Percentiles rank a stretch among this genome's conserved stretches.
Conservation (phyloP, 2,888 invertebrate species). For the Dryobota labecula region DNA sequence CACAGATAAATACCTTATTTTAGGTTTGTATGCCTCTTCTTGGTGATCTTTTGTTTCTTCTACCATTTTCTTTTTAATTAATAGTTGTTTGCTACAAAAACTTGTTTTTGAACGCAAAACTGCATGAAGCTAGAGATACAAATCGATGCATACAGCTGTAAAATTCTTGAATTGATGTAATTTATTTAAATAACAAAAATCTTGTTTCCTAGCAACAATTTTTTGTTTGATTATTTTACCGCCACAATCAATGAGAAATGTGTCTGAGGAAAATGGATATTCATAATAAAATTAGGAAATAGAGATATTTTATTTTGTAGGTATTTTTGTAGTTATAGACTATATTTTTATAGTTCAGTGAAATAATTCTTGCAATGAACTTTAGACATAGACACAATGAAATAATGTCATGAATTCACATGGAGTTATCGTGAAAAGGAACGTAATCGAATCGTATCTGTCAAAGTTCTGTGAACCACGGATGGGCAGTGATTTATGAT, state of each 20-base stretch:
- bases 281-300: background rate
- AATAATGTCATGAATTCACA: background rate
- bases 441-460: slow-evolving; percentile 63
- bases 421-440: slow-evolving; percentile 26
- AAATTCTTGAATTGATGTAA: background rate
- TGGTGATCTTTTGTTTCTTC: background rate
- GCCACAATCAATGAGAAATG: background rate
- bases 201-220: slow-evolving; percentile 49
- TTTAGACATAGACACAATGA: background rate
- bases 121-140: too few species aligned
- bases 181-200: slow-evolving; percentile 3
- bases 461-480: slow-evolving; percentile 72
- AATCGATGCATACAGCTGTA: too few species aligned
- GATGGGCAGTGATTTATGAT: slow-evolving; percentile 75
- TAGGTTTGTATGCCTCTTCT: slow-evolving; percentile 6
- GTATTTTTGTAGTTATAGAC: background rate
- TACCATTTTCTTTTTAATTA: slow-evolving; percentile 22
- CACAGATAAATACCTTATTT: slow-evolving; percentile 21
- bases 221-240: too few species aligned
- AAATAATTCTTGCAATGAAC: background rate
- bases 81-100: background rate
- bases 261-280: background rate
- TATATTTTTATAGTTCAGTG: background rate
- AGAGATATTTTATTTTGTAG: background rate
- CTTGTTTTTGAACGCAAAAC: slow-evolving; percentile 1